Conservation (phyloP, 1,140 invertebrate species). For the Eupeodes corollae region DNA sequence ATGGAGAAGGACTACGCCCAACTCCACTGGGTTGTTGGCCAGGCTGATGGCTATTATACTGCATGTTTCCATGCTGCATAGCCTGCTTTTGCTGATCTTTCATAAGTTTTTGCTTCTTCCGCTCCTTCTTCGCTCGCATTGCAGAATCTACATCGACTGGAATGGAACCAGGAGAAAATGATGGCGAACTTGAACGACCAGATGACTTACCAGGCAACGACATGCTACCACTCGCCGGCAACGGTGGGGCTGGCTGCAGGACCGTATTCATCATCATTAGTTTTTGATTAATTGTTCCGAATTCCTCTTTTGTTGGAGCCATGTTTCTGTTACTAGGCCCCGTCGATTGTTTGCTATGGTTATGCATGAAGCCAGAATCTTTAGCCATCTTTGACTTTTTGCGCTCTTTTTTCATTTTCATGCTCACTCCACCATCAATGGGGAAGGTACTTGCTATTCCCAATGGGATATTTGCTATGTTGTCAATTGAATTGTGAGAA, state of each 20-base stretch:
- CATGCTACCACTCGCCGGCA: background rate
- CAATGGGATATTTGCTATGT: no score
- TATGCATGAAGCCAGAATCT: background rate
- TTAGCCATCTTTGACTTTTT: conserved; percentile 1
- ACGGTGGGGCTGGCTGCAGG: conserved; percentile 1
- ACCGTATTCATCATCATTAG: conserved; percentile 9
- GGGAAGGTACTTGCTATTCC: no score
- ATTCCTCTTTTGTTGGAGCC: conserved; percentile 6
- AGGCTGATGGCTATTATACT: background rate
- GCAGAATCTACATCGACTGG: no score
- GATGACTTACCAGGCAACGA: no score
- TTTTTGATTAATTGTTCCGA: conserved; percentile 9
- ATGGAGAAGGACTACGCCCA: no score
- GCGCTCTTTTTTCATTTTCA: background rate
- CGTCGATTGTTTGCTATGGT: background rate
- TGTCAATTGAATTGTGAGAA: background rate
- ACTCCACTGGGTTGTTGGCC: background rate
- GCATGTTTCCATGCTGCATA: background rate
- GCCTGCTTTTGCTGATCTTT: background rate
- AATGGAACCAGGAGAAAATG: no score
- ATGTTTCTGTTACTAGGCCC: background rate
- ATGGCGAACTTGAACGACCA: no score
- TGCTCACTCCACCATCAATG: no score
- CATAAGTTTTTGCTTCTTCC: background rate
- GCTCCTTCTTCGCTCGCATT: no score